These are phyloP conservation scores for Fregetta grallaria DNA, from an alignment of 2,113 vertebrate genomes.

Conservation along the genomic window DNA sequence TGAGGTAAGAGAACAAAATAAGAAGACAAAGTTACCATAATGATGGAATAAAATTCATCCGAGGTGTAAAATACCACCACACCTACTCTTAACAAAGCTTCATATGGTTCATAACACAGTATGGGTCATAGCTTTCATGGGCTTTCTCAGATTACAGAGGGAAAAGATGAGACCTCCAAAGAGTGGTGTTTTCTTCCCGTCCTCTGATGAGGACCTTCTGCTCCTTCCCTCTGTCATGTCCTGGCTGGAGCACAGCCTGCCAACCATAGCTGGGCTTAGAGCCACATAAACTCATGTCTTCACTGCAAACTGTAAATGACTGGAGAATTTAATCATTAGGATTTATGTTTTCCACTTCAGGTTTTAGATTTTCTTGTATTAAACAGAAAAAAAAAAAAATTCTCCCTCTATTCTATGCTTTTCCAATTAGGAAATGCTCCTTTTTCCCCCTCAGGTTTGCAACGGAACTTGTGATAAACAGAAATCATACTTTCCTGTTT, in stretches of 20 bases:
- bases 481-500: not conserved
- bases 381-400: not conserved
- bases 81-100: not conserved
- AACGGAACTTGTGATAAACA: not conserved
- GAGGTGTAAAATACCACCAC: not conserved
- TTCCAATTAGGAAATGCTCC: not conserved
- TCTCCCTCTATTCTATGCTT: not conserved
- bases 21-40: not conserved
- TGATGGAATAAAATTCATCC: not conserved
- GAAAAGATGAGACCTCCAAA: not conserved
- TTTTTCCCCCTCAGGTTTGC: not conserved
- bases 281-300: not conserved
- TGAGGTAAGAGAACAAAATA: not conserved
- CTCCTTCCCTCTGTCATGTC: not conserved
- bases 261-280: not conserved
- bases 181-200: not conserved
- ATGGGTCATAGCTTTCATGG: not conserved
- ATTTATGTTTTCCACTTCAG: not conserved
- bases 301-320: not conserved
- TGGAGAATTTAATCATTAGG: not conserved
- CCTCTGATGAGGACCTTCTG: not conserved
- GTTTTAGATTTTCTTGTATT: not conserved
- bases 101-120: not conserved
- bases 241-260: rapidly evolving
- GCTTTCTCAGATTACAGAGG: not conserved